phyloP scores from a whole-genome alignment of 64 coral and sea anemone species.

The Porites lutea region DNA sequence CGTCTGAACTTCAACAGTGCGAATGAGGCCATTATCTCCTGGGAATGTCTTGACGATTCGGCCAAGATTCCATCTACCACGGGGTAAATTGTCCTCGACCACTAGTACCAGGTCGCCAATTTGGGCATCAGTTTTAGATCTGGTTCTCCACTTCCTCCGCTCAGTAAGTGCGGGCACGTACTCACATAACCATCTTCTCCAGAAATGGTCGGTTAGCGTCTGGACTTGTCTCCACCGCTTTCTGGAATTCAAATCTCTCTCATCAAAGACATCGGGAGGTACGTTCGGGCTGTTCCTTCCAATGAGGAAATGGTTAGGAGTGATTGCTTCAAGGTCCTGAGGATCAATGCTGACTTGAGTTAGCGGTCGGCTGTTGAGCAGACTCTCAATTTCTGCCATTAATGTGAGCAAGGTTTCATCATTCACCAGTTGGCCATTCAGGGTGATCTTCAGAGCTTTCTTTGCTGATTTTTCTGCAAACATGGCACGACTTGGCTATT shows the following conservation, averaged over 20 bases:
- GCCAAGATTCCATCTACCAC: conserved; percentile 30
- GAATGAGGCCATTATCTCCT: conserved; percentile 18
- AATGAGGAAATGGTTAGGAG: conserved; percentile 67
- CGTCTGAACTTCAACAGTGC: conserved; percentile 21
- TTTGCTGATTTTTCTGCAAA: conserved; percentile 42
- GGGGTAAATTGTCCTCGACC: conserved; percentile 10
- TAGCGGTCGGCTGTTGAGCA: conserved; percentile 59
- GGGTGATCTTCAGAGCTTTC: conserved; percentile 54
- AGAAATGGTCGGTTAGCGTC: conserved; percentile 16
- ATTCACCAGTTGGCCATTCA: conserved; percentile 36
- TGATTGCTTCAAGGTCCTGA: conserved; percentile 53
- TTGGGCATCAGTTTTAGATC: conserved; percentile 23
- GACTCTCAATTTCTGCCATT: conserved; percentile 39
- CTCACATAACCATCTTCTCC: conserved; percentile 33
- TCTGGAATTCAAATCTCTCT: conserved; percentile 48
- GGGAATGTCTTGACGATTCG: conserved; percentile 23
- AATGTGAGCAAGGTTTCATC: conserved; percentile 64
- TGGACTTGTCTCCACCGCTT: conserved; percentile 63
- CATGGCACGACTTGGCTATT: neutral
- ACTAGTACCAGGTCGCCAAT: conserved; percentile 31
- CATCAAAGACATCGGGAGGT: conserved; percentile 40
- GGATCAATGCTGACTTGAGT: conserved; percentile 58
- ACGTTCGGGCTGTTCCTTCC: conserved; percentile 58
- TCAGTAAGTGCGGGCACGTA: neutral
- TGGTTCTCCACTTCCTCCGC: neutral